Evolutionary conservation across 2,888 invertebrate genomes (phyloP).

Genomic region (Hecatera dysodea): DNA sequence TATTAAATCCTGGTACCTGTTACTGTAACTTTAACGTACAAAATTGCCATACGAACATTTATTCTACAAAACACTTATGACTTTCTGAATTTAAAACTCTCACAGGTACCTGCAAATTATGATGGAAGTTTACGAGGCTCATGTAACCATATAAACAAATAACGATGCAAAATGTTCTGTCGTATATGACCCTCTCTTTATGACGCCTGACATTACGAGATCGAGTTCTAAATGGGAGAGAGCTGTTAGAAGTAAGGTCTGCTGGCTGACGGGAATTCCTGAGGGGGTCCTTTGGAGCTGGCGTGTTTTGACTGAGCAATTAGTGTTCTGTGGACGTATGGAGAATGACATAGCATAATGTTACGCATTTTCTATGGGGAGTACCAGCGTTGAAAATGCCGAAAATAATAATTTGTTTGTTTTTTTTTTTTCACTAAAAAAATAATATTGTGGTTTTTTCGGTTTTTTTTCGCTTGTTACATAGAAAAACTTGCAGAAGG

Average conservation of each 20-base stretch:
- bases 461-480: too few relatives aligned
- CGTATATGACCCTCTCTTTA: constrained; percentile 59
- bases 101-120: constrained; percentile 49
- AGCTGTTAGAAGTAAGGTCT: constrained; percentile 32
- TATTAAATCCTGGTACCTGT: too few relatives aligned
- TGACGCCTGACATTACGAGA: constrained; percentile 56
- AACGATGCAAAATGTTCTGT: constrained; percentile 53
- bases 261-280: constrained; percentile 11
- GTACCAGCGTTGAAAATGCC: too few relatives aligned
- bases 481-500: too few relatives aligned
- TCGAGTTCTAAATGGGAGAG: constrained; percentile 49
- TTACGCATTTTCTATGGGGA: too few relatives aligned
- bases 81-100: constrained; percentile 2
- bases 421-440: too few relatives aligned
- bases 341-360: too few relatives aligned
- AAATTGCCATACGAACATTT: too few relatives aligned
- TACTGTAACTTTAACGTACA: too few relatives aligned
- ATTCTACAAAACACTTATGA: too few relatives aligned
- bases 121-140: constrained; percentile 52
- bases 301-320: constrained; percentile 18
- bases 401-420: too few relatives aligned
- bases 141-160: constrained; percentile 54
- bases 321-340: not conserved
- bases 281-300: constrained; percentile 14
- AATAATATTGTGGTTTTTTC: too few relatives aligned